phyloP scores from a whole-genome alignment of 2,113 vertebrate species.

The Zapornia atra region DNA sequence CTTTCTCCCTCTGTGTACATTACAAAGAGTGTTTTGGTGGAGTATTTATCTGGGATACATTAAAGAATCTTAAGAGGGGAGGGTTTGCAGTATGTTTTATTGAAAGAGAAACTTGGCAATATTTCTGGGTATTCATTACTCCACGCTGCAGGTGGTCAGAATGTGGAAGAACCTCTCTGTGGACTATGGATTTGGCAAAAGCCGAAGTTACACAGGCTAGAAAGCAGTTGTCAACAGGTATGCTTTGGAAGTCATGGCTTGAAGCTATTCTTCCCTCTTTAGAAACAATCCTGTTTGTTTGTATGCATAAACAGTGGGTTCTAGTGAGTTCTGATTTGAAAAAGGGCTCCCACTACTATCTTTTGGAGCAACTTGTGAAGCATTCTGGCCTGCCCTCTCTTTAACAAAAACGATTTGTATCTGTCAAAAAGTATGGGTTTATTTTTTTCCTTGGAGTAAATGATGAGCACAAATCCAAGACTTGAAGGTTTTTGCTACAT shows the following conservation, averaged over 20 bases:
- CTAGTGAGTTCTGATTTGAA: not conserved
- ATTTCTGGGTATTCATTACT: constrained; percentile 27
- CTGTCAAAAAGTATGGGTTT: not conserved
- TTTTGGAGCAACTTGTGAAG: not conserved
- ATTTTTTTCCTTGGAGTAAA: not conserved
- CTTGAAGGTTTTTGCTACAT: not conserved
- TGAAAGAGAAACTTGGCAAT: not conserved
- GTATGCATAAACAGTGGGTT: not conserved
- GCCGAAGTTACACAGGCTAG: not conserved
- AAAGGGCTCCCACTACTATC: not conserved
- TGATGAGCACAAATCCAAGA: not conserved
- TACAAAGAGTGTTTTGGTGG: not conserved
- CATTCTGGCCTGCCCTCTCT: not conserved
- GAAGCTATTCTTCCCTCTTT: not conserved
- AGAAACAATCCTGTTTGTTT: not conserved
- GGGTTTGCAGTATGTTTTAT: not conserved
- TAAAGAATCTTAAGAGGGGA: not conserved
- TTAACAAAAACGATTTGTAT: not conserved
- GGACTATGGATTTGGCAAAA: not conserved
- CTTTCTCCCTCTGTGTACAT: not conserved
- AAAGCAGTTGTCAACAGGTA: not conserved
- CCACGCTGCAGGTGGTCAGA: not conserved
- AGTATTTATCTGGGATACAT: not conserved
- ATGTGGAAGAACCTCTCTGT: not conserved
- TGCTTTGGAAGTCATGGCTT: not conserved